Percentiles rank a stretch among this genome's conserved stretches.
Conservation (phyloP, 2,797 vertebrate species). For the Margarornis squamiger region DNA sequence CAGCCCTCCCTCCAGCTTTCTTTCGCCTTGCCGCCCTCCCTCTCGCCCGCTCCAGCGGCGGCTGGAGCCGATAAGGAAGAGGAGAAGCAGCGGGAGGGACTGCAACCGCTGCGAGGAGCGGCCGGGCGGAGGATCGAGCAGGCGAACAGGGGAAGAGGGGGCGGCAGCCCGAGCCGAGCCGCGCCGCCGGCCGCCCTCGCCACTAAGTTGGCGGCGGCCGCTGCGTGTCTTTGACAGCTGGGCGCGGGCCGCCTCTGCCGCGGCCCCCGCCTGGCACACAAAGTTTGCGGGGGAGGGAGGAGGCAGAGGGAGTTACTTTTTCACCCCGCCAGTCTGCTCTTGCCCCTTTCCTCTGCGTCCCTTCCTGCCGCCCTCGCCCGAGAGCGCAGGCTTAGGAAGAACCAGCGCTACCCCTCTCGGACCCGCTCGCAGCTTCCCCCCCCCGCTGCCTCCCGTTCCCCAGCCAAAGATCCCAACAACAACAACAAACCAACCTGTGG, state of each 20-base stretch:
- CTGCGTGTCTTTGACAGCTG: constrained; percentile 70
- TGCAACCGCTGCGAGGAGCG: neutral
- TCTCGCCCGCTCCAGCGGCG: constrained; percentile 5
- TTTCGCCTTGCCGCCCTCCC: neutral
- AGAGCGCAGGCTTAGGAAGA: neutral
- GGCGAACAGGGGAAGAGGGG: neutral
- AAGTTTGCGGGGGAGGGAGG: neutral
- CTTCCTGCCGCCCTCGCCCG: neutral
- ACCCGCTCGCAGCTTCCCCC: neutral
- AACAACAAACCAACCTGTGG: constrained; percentile 58
- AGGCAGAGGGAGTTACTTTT: neutral
- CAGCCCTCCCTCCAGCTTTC: neutral
- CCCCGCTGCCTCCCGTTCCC: neutral
- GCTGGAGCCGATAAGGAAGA: constrained; percentile 40
- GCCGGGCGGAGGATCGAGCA: neutral
- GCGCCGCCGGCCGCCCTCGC: neutral
- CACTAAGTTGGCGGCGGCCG: constrained; percentile 66
- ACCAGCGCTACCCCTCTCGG: neutral
- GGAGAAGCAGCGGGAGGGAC: constrained; percentile 8
- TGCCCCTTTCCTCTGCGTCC: neutral
- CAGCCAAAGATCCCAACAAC: constrained; percentile 24
- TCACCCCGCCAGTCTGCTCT: neutral
- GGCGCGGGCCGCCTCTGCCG: constrained; percentile 42
- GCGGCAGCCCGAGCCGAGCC: neutral
- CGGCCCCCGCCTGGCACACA: constrained; percentile 2